Evolutionary conservation across 2,113 vertebrate species (phyloP).

Genomic region (Bos taurus): DNA sequence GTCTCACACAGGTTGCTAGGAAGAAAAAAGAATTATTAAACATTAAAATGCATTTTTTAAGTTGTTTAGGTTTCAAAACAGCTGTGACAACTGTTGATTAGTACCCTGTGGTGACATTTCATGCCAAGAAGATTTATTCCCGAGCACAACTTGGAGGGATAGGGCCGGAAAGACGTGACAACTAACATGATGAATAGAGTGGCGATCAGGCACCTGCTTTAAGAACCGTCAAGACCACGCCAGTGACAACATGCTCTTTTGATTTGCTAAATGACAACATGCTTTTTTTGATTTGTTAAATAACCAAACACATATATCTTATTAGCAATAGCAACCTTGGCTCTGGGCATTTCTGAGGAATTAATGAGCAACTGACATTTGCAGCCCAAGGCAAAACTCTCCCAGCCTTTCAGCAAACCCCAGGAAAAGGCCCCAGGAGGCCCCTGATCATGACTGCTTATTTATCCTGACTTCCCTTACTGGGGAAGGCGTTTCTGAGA

Average conservation of each 20-base stretch:
- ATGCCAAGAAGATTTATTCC: conserved; percentile 26
- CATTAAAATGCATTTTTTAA: not conserved
- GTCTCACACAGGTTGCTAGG: not conserved
- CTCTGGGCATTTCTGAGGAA: conserved; percentile 52
- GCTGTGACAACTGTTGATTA: conserved; percentile 19
- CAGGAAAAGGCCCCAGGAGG: not conserved
- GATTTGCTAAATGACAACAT: conserved; percentile 62
- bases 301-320: conserved; percentile 66
- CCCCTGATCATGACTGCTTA: conserved; percentile 24
- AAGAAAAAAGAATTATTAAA: not conserved
- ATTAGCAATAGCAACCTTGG: conserved; percentile 57
- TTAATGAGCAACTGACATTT: conserved; percentile 51
- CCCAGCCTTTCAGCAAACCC: conserved; percentile 45
- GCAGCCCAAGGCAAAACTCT: conserved; percentile 60
- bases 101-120: not conserved
- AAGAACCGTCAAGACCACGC: not conserved
- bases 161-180: not conserved
- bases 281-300: conserved; percentile 59
- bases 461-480: not conserved
- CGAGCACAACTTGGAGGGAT: conserved; percentile 1
- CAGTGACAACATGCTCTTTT: conserved; percentile 24
- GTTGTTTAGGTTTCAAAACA: conserved; percentile 27
- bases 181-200: not conserved
- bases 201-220: not conserved
- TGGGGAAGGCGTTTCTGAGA: not conserved